These are phyloP conservation scores for Sminthopsis crassicaudata DNA, from an alignment of 2,113 vertebrate genomes.

Conservation along the genomic window DNA sequence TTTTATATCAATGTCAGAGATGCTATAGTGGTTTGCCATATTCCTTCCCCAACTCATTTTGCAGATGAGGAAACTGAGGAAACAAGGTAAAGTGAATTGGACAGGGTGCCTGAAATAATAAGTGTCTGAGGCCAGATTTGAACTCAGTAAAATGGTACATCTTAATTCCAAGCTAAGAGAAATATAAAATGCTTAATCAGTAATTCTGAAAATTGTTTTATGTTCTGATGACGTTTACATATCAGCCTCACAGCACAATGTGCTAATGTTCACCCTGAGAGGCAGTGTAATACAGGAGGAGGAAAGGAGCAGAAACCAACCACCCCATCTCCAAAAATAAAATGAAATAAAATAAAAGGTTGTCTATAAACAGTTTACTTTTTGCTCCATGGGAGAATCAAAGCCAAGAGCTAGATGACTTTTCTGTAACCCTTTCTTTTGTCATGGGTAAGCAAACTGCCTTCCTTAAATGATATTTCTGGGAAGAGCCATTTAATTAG, in stretches of 20 bases:
- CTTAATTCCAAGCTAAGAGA: not conserved
- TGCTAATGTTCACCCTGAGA: too few species aligned
- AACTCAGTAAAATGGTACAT: not conserved
- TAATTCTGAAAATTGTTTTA: too few species aligned
- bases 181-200: too few species aligned
- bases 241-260: too few species aligned
- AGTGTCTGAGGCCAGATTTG: not conserved
- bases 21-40: not conserved
- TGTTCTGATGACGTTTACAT: too few species aligned
- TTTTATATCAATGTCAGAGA: not conserved
- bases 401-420: not conserved
- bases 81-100: not conserved
- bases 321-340: not conserved
- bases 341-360: not conserved
- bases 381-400: not conserved
- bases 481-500: not conserved
- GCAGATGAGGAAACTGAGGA: not conserved
- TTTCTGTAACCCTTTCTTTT: not conserved
- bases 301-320: not conserved
- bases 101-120: not conserved
- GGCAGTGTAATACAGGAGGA: too few species aligned
- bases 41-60: not conserved
- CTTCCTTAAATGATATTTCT: not conserved
- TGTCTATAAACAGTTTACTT: not conserved
- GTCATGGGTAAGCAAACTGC: not conserved